A percentile compares a stretch with the other conserved stretches of the same genome.
These are phyloP conservation scores for Drosophila kambysellisi DNA, from an alignment of 2,888 invertebrate genomes.

Conservation along the genomic window DNA sequence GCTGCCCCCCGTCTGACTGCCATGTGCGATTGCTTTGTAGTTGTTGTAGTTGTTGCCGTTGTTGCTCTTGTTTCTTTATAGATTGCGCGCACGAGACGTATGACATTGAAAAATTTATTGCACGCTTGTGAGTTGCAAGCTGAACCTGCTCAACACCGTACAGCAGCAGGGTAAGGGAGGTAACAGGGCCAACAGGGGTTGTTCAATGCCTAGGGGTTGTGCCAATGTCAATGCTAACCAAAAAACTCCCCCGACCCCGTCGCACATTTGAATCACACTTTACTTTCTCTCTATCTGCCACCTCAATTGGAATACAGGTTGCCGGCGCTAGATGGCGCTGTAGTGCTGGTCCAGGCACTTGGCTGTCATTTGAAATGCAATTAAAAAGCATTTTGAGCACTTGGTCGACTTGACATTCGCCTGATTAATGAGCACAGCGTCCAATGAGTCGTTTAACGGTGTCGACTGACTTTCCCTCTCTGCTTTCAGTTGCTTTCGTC, in stretches of 20 bases:
- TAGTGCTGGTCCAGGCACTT: conserved; percentile 17
- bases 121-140: conserved; percentile 77
- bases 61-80: conserved; percentile 51
- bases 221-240: conserved; percentile 68
- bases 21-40: conserved; percentile 47
- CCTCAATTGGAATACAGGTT: conserved; percentile 34
- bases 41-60: conserved; percentile 23
- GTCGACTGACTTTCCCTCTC: conserved; percentile 3
- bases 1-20: conserved; percentile 30
- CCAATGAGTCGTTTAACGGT: conserved; percentile 56
- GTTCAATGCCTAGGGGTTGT: conserved; percentile 66
- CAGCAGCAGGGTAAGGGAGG: neutral
- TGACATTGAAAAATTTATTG: conserved; percentile 85
- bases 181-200: conserved; percentile 38
- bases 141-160: conserved; percentile 24
- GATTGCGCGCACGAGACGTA: conserved; percentile 75
- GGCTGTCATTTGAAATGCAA: conserved; percentile 69
- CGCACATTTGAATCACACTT: neutral
- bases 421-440: conserved; percentile 68
- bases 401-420: conserved; percentile 72
- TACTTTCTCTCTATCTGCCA: conserved; percentile 31
- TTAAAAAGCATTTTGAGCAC: conserved; percentile 77
- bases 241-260: conserved; percentile 1
- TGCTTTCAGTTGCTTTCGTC: conserved; percentile 12
- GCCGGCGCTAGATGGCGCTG: conserved; percentile 36